Base-by-base conservation (phyloP, 2,888 invertebrate genomes). In the Drosophila anomalipes region DNA sequence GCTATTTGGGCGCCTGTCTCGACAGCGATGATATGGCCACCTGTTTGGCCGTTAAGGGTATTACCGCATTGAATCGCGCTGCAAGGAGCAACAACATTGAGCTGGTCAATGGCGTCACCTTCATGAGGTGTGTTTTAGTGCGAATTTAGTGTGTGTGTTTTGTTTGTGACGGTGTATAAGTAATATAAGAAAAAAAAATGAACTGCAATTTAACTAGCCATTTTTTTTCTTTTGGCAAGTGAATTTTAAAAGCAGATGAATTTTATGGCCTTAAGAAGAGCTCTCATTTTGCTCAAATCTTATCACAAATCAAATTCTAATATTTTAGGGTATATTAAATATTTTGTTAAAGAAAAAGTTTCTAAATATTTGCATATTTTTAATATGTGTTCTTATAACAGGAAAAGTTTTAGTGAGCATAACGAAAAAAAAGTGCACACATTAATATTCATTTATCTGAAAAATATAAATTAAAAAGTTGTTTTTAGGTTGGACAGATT, bases 1-100 rank as follows among this genome's bases (percentile, higher is more conserved):
- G 93, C 83, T 93, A 93, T 70, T 66, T 94, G 78, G 93, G 93
- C 72, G 90, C 92, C 82, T 94, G 94, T 81, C 86, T 93, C 56
- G 93, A 94, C 66, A 92, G 90, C 84, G 94, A 94, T 59, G 94
- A 94, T 68, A 86, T 94, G 78, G 89, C 94, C 79, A 94, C 94
- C 70, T 95, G 95, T 92, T 90, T 95, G 68, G 94, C 95, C 49
- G 94, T 95, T 58, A 95, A 95, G 92, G 94, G 95, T 41, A 94
- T 95, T 74, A 94, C 94, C 56, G 94, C 94, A 57, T 82, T 96
- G 65, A 94, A 95, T 80, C 94, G 95, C 65, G 95, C 95, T 0
- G 93, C 95, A 53, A 94, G 94, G 74, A 94, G 95, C 80, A 94
- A 94, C 81, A 94, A 94, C 84, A 93, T 96, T 71, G 94, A 95